Evolutionary conservation across 1,140 invertebrate genomes (phyloP).

Genomic region (Neodiprion virginianus): DNA sequence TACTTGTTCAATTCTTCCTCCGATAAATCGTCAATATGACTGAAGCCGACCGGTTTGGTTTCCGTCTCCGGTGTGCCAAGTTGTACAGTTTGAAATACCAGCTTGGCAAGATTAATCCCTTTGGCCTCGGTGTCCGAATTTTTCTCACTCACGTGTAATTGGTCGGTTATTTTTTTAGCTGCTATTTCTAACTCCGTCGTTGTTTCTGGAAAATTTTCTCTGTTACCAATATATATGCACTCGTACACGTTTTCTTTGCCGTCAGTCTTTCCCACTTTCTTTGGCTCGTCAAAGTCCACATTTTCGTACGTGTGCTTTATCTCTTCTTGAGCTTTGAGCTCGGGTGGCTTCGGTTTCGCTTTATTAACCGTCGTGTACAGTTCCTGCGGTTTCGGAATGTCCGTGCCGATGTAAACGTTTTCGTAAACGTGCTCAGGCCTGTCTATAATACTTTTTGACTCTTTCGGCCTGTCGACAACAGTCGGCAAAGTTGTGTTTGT

Average conservation of each 20-base stretch:
- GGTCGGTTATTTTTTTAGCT: slow-evolving; percentile 42
- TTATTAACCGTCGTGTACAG: slow-evolving; percentile 18
- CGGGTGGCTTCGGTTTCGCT: slow-evolving; percentile 20
- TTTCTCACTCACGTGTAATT: slow-evolving; percentile 29
- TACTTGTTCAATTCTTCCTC: slow-evolving; percentile 67
- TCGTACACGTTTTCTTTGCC: slow-evolving; percentile 31
- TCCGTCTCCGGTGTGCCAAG: slow-evolving; percentile 32
- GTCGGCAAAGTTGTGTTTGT: slow-evolving; percentile 10
- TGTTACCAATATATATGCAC: slow-evolving; percentile 42
- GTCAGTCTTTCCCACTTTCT: slow-evolving; percentile 23
- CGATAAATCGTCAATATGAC: slow-evolving; percentile 59
- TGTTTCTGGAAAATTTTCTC: slow-evolving; percentile 39
- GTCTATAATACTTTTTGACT: slow-evolving; percentile 30
- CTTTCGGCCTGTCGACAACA: not conserved
- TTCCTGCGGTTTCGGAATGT: slow-evolving; percentile 36
- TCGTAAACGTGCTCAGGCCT: slow-evolving; percentile 44
- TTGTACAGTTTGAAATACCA: slow-evolving; percentile 44
- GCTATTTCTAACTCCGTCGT: slow-evolving; percentile 44
- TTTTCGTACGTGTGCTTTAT: slow-evolving; percentile 47
- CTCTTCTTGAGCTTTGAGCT: slow-evolving; percentile 26
- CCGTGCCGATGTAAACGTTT: slow-evolving; percentile 43
- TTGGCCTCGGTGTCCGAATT: slow-evolving; percentile 26
- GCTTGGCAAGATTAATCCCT: slow-evolving; percentile 35
- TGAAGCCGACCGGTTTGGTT: slow-evolving; percentile 43
- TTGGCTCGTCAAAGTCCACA: slow-evolving; percentile 37